Evolutionary conservation across 2,113 vertebrate genomes (phyloP).

Genomic region (Corydoras sp.): DNA sequence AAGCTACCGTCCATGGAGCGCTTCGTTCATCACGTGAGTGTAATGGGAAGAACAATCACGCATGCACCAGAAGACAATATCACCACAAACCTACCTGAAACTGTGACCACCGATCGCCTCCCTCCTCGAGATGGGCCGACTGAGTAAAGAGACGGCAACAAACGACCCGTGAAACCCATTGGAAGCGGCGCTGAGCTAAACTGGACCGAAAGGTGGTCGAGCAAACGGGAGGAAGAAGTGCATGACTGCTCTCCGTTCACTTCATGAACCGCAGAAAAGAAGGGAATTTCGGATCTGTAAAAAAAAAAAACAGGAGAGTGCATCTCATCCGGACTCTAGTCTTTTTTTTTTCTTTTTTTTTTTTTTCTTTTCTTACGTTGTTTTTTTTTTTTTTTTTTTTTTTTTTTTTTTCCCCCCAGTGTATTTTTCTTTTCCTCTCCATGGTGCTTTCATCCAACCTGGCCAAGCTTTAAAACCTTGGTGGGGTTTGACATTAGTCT

Average conservation of each 20-base stretch:
- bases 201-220: slow-evolving; percentile 12
- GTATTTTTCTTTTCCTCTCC: too few species aligned
- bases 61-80: slow-evolving; percentile 15
- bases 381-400: not conserved
- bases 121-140: slow-evolving; percentile 20
- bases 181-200: slow-evolving; percentile 33
- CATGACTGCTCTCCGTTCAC: not conserved
- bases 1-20: not conserved
- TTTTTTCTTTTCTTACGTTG: slow-evolving; percentile 7
- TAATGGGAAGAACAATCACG: not conserved
- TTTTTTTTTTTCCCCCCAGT: not conserved
- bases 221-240: slow-evolving; percentile 10
- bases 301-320: slow-evolving; percentile 1
- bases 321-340: slow-evolving; percentile 16
- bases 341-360: not conserved
- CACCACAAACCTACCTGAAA: slow-evolving; percentile 33
- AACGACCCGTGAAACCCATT: slow-evolving; percentile 12
- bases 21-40: slow-evolving; percentile 1
- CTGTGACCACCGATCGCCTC: slow-evolving; percentile 30
- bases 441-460: slow-evolving; percentile 28
- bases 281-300: slow-evolving; percentile 4
- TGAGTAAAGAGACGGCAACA: slow-evolving; percentile 9
- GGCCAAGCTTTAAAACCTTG: slow-evolving; percentile 25
- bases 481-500: not conserved
- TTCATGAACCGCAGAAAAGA: slow-evolving; percentile 6